Evolutionary conservation across 2,797 vertebrate species (phyloP).

Genomic region (Perodicticus potto): DNA sequence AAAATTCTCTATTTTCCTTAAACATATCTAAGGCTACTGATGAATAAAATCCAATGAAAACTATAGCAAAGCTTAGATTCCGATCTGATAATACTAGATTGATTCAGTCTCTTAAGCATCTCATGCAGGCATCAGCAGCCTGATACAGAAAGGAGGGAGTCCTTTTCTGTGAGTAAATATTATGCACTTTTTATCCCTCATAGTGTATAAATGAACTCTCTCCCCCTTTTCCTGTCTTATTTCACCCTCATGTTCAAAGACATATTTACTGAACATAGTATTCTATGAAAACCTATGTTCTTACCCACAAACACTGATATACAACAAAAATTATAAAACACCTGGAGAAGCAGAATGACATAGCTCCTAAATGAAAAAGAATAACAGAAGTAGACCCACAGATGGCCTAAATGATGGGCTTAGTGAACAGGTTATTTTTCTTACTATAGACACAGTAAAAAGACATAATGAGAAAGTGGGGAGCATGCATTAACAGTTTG

Average conservation of each 20-base stretch:
- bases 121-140: neutral
- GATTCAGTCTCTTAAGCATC: fast-evolving
- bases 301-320: neutral
- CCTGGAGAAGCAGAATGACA: neutral
- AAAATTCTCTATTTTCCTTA: neutral
- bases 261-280: conserved; percentile 11
- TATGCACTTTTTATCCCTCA: neutral
- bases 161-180: neutral
- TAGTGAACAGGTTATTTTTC: neutral
- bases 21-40: neutral
- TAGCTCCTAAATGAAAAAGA: neutral
- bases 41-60: neutral
- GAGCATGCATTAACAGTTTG: neutral
- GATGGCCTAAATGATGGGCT: neutral
- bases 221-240: neutral
- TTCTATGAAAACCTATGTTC: neutral
- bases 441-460: neutral
- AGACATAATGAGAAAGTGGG: neutral
- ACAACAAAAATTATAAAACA: neutral
- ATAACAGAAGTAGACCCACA: neutral
- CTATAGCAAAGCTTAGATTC: neutral
- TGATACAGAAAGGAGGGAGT: neutral
- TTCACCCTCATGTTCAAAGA: neutral
- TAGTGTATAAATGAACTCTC: neutral
- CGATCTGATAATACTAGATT: neutral